Evolutionary conservation across 2,888 invertebrate species (phyloP), one percentile per base, ranked within the genome.

Genomic region (Cerastoderma edule): DNA sequence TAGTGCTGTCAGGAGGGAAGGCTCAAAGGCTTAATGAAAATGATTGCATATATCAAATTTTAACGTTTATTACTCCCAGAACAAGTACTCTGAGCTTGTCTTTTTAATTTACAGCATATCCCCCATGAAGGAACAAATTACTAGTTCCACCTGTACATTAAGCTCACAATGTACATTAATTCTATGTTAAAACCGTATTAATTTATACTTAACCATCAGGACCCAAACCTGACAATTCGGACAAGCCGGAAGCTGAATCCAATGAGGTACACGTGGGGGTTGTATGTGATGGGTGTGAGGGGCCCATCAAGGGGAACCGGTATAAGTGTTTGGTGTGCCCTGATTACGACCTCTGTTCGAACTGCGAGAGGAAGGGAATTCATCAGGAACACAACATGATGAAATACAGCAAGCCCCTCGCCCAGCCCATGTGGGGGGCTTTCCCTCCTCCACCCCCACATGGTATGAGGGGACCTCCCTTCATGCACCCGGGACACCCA

Each of bases 321-420:
- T 98, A 96, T 94, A 97, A 97, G 92, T 98, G 98, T 89, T 92
- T 96, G 27, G 94, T 95, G 69, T 98, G 98, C 87, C 93, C 94
- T 0, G 95, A 98, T 91, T 98, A 93, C 90, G 97, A 98, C 92
- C 94, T 98, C 69, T 98, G 98, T 91, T 92, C 94, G 19, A 89
- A 90, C 0, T 98, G 98, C 90, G 96, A 97, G 92, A 91, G 93
- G 0, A 93, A 94, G 6, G 89, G 90, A 13, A 87, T 94, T 60
- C 97, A 98, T 91, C 91, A 94, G 2, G 72, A 78, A 16, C 80
- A 98, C 91, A 94, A 95, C 89, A 96, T 97, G 96, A 93, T 96
- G 66, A 95, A 96, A 63, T 94, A 97, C 72, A 83, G 78, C 53
- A 78, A 78, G 16, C 89, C 78, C 8, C 44, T 32, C 28, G 50